A percentile compares a stretch with the other conserved stretches of the same genome.
Conservation (phyloP, 2,113 vertebrate species). For the Sylvietta virens region DNA sequence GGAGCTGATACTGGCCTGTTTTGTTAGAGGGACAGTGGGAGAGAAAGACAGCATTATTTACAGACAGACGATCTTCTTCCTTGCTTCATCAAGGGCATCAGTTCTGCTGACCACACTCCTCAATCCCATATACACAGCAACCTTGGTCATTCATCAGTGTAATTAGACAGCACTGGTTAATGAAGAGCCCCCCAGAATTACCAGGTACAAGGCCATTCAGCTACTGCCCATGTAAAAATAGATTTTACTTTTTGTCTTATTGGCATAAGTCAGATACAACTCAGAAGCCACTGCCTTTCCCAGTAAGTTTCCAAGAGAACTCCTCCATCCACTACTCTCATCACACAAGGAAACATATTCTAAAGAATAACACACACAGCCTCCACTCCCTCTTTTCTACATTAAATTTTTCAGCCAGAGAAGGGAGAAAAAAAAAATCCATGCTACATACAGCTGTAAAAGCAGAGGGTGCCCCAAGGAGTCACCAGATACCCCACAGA, state of each 20-base stretch:
- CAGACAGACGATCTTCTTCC: background rate
- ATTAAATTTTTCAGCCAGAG: background rate
- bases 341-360: background rate
- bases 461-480: background rate
- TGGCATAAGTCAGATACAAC: background rate
- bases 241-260: background rate
- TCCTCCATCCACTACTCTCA: background rate
- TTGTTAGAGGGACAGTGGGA: background rate
- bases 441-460: background rate
- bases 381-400: background rate
- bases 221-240: accelerated
- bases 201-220: background rate
- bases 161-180: background rate
- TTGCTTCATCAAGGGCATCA: background rate
- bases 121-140: background rate
- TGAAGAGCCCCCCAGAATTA: background rate
- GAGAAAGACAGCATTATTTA: background rate
- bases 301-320: background rate
- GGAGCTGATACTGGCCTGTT: background rate
- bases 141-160: background rate
- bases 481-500: background rate
- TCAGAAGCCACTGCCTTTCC: background rate
- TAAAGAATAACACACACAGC: background rate
- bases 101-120: background rate
- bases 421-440: background rate